A percentile compares a stretch with the other conserved stretches of the same genome.
These are phyloP conservation scores for Zophobas morio DNA, from an alignment of 1,140 invertebrate species.

Conservation along the genomic window DNA sequence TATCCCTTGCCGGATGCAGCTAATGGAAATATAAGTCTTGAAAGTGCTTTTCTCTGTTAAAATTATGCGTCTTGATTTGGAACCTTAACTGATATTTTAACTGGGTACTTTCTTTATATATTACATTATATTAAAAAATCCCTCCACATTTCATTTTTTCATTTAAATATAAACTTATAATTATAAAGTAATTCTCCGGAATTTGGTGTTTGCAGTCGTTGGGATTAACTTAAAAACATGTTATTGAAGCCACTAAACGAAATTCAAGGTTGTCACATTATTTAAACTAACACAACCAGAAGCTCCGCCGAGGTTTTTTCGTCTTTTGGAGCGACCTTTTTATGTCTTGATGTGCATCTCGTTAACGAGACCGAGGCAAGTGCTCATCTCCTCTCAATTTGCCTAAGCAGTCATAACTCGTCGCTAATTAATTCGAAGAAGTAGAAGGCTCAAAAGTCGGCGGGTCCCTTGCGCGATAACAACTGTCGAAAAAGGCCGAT, in stretches of 20 bases:
- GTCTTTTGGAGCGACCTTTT: constrained; percentile 1
- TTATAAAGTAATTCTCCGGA: background rate
- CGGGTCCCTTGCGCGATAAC: constrained; percentile 1
- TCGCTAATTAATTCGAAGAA: constrained; percentile 30
- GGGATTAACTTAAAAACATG: too few species aligned
- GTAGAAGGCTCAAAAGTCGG: background rate
- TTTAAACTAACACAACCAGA: constrained; percentile 21
- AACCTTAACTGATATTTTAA: too few species aligned
- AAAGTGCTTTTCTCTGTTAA: too few species aligned
- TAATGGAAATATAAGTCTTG: too few species aligned
- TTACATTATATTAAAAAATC: too few species aligned
- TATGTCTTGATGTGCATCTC: background rate
- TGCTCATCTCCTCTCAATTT: constrained; percentile 23
- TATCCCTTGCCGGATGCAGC: too few species aligned
- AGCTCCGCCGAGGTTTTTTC: constrained; percentile 9
- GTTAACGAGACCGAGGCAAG: constrained; percentile 22
- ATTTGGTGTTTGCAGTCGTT: background rate
- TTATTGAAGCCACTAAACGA: too few species aligned
- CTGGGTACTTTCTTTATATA: too few species aligned
- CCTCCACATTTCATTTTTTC: too few species aligned
- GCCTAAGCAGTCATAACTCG: constrained; percentile 36
- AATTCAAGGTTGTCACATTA: constrained; percentile 11
- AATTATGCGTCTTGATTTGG: too few species aligned
- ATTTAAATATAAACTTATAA: too few species aligned
- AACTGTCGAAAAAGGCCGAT: constrained; percentile 5